These are phyloP conservation scores for Sternotherus odoratus DNA, from an alignment of 2,797 vertebrate species.

Conservation along the genomic window DNA sequence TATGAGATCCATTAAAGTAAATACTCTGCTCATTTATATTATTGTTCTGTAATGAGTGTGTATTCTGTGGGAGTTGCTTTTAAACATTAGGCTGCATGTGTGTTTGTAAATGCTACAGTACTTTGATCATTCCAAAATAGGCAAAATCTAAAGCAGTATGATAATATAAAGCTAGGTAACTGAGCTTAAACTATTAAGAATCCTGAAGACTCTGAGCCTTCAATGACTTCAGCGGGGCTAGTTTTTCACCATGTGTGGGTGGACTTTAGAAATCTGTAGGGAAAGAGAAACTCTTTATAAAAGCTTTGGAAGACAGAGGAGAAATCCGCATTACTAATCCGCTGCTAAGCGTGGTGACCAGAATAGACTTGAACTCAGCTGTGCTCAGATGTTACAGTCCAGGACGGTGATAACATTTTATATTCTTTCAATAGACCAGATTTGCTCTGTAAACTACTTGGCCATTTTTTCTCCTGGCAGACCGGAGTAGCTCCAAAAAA, in stretches of 20 bases:
- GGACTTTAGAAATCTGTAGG: not conserved
- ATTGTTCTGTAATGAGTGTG: not conserved
- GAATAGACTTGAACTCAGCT: not conserved
- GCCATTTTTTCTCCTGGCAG: not conserved
- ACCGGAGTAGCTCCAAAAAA: not conserved
- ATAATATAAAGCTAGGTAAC: not conserved
- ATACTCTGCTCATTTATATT: not conserved
- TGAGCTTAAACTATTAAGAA: not conserved
- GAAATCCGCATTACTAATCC: not conserved
- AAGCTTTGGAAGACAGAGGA: not conserved
- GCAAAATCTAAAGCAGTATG: not conserved
- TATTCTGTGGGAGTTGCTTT: not conserved
- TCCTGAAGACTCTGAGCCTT: not conserved
- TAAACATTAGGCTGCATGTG: not conserved
- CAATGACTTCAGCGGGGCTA: not conserved
- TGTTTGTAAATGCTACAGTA: not conserved
- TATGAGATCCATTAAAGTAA: slow-evolving; percentile 21
- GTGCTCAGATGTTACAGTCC: not conserved
- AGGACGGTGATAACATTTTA: not conserved
- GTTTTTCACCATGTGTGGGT: fast-evolving
- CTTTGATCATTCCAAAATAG: not conserved
- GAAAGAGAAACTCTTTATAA: not conserved
- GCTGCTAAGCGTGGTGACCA: not conserved
- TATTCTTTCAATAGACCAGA: not conserved
- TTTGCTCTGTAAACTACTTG: not conserved